Base-by-base conservation (phyloP, 2,888 invertebrate genomes). In the Acleris cristana region DNA sequence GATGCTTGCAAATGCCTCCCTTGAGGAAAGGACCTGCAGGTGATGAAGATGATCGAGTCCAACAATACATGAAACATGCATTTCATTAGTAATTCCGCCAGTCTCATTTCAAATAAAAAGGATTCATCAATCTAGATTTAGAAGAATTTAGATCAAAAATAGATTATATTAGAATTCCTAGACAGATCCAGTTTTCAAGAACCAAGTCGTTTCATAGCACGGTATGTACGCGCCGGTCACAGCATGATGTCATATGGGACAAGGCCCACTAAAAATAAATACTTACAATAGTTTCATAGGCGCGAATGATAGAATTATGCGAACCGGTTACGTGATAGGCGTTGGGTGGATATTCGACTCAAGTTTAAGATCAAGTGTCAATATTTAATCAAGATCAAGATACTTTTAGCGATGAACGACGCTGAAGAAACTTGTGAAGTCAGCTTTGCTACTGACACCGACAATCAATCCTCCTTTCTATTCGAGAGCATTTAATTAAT, bases 261-360 rank as follows among this genome's bases (percentile, higher is more conserved):
- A 57, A 57, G 57, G 57, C 57, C 23, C 21, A 57, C 57, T 57
- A 57, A 57, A 57, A 57, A 56, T 56, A 56, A 56, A 57, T 57
- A 57, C 57, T 57, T 19, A 55, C 57, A 57, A 57, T 57, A 45
- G 57, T 57, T n/a, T 45, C 34, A 57, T 57, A 23, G 57, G n/a
- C 23, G 23, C 40, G 45, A 57, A 45, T 57, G 57, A 57, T 57
- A 57, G 8, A 57, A 57, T 57, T 44, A 57, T 57, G 44, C 40
- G 14, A 45, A 57, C 45, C 45, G 23, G 57, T 57, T 44, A 12
- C 44, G 44, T 23, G 44, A 45, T 21, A 57, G 23, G 44, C 8
- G 57, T 56, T 57, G 19, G 23, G 44, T 45, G 16, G 23, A 57
- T 45, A 19, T 21, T 19, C 44, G 7, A 14, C 55, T 55, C 44